Base-by-base conservation (phyloP, 2,797 vertebrate species). In the Enteromius mattozi region DNA sequence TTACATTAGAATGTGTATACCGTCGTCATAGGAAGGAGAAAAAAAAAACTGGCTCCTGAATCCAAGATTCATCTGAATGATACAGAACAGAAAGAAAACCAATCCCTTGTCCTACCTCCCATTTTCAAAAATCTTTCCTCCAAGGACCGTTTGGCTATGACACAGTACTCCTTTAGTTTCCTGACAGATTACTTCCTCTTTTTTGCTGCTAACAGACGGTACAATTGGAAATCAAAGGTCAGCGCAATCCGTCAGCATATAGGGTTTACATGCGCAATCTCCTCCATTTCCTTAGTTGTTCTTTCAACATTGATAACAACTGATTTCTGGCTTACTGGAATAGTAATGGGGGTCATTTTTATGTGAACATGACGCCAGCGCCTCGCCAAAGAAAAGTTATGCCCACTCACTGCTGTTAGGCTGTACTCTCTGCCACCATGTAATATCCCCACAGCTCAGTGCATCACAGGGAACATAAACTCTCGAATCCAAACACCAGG, bases 191-290 rank as follows among this genome's bases (percentile, higher is more conserved):
- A 85, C 54, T 80, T 87, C 82, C 80, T 74, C 35, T 84, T 42
- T 77, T 88, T 88, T 35, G 82, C 89, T 35, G 88, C 91, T 92
- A 90, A 91, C 89, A 92, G 89, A 88, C 87, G 40, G 90, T 81
- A 90, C 69, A 84, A 91, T 27, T 37, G 63, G 85, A 83, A 88
- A 81, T 87, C 85, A 86, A 87, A 90, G 87, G 76, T 82, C 75
- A 85, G 65, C 80, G 61, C 80, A 86, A 80, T 84, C 84, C 77
- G 54, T 83, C 78, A 82, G 76, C 30, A 83, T 27, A 80, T 76
- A 45, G 82, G 76, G 89, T 91, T 92, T 90, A 91, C 90, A 92
- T 88, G 65, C 59, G 9, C 81, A 79, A 2, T 83, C 75, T 81
- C 35, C 72, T 86, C 63, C 54, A 9, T 77, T 81, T 82, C 69